Conservation (phyloP, 1,140 invertebrate genomes). For the Eubasilissa regina region DNA sequence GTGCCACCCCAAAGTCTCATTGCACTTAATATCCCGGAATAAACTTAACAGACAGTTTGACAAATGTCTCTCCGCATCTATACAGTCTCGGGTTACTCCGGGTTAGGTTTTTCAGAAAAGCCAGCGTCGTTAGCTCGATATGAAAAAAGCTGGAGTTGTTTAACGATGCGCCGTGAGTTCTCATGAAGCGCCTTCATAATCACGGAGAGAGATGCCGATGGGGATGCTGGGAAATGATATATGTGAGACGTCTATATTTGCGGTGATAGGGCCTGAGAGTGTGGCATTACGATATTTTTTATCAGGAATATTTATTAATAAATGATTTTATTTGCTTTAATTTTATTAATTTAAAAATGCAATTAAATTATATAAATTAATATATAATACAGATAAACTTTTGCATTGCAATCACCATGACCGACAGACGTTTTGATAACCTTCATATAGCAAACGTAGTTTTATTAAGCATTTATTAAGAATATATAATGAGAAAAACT, state of each 20-base stretch:
- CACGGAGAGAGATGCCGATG: neutral
- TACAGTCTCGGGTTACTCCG: slow-evolving; percentile 28
- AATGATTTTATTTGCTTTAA: too few species aligned
- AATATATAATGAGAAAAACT: too few species aligned
- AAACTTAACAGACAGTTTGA: slow-evolving; percentile 39
- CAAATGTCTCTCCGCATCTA: slow-evolving; percentile 20
- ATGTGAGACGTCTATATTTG: slow-evolving; percentile 21
- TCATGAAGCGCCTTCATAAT: slow-evolving; percentile 16
- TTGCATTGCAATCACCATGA: too few species aligned
- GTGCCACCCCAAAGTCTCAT: neutral
- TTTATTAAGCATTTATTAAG: too few species aligned
- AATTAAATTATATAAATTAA: too few species aligned
- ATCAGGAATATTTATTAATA: too few species aligned
- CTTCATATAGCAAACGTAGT: too few species aligned
- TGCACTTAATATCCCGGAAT: slow-evolving; percentile 43
- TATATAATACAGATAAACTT: too few species aligned
- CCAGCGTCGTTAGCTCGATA: slow-evolving; percentile 40
- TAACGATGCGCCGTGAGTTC: slow-evolving; percentile 7
- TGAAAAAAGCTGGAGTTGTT: slow-evolving; percentile 37
- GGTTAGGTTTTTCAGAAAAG: slow-evolving; percentile 32
- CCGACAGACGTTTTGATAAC: too few species aligned
- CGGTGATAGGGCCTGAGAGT: too few species aligned
- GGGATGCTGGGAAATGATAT: neutral
- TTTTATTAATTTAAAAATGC: too few species aligned
- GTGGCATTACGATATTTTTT: too few species aligned